phyloP scores from a whole-genome alignment of 2,888 invertebrate species.

The Hirtodrosophila cameraria region DNA sequence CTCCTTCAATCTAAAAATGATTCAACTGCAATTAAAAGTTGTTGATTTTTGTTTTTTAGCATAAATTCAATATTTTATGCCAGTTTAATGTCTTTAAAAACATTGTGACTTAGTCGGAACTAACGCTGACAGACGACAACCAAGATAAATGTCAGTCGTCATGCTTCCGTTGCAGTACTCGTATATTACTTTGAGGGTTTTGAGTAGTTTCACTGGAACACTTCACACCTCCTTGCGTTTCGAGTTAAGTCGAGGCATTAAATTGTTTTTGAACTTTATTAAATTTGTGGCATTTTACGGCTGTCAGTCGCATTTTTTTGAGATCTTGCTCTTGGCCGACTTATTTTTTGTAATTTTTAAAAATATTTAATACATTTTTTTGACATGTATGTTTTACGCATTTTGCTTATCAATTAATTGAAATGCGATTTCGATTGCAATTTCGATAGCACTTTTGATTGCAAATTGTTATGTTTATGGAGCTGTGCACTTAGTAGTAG shows the following conservation, averaged over 20 bases:
- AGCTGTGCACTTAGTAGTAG: conserved; percentile 61
- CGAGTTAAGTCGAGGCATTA: conserved; percentile 18
- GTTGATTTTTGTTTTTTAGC: neutral
- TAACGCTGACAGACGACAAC: conserved; percentile 1
- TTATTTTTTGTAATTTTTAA: conserved; percentile 27
- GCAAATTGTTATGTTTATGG: conserved; percentile 39
- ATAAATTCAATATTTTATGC: neutral
- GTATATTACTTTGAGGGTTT: too few relatives aligned
- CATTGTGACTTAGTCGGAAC: conserved; percentile 7
- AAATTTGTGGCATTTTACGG: conserved; percentile 42
- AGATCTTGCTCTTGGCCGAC: conserved; percentile 69
- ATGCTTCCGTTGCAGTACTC: conserved; percentile 22
- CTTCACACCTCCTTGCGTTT: conserved; percentile 40
- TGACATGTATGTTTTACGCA: conserved; percentile 26
- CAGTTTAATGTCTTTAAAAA: neutral
- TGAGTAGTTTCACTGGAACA: conserved; percentile 14
- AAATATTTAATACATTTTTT: conserved; percentile 11
- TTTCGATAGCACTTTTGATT: conserved; percentile 7
- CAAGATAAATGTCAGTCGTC: conserved; percentile 19
- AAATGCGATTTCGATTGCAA: conserved; percentile 39
- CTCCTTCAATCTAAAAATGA: too few relatives aligned
- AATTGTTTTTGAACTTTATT: conserved; percentile 14
- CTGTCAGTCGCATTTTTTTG: conserved; percentile 47
- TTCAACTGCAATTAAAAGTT: neutral
- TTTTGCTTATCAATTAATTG: conserved; percentile 55